Conservation (phyloP, 2,888 invertebrate genomes). For the Drepanosiphum platanoidis region DNA sequence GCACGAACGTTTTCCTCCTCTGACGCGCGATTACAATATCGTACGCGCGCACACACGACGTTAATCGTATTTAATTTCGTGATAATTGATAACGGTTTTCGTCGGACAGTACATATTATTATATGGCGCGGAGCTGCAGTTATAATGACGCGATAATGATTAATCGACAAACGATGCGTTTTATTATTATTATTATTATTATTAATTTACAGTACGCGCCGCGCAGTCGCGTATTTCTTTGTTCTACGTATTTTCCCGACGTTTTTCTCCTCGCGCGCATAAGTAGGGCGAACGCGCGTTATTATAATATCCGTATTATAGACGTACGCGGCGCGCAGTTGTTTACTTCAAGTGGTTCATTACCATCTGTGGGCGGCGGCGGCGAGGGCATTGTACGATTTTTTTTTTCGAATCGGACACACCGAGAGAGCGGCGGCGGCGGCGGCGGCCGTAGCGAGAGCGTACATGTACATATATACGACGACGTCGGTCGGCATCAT, state of each 20-base stretch:
- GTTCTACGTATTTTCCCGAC: neutral
- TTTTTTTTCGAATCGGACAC: conserved; percentile 20
- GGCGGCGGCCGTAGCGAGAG: neutral
- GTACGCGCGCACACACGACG: no score
- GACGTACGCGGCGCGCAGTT: neutral
- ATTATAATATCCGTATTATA: conserved; percentile 10
- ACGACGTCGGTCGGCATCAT: neutral
- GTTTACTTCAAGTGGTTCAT: conserved; percentile 49
- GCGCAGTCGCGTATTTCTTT: neutral
- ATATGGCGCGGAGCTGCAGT: no score
- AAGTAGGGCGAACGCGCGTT: conserved; percentile 16
- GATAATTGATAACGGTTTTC: neutral
- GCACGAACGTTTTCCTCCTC: no score
- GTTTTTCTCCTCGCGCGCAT: neutral
- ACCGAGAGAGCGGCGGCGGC: neutral
- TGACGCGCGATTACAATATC: no score
- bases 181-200: no score
- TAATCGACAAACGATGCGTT: neutral
- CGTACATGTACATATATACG: neutral
- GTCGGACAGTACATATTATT: no score
- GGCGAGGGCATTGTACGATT: conserved; percentile 34
- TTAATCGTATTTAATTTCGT: neutral
- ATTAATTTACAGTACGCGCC: neutral
- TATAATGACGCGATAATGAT: no score
- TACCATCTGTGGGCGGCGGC: conserved; percentile 33